Conservation (phyloP, 1,140 invertebrate genomes). For the Harpegnathos saltator region DNA sequence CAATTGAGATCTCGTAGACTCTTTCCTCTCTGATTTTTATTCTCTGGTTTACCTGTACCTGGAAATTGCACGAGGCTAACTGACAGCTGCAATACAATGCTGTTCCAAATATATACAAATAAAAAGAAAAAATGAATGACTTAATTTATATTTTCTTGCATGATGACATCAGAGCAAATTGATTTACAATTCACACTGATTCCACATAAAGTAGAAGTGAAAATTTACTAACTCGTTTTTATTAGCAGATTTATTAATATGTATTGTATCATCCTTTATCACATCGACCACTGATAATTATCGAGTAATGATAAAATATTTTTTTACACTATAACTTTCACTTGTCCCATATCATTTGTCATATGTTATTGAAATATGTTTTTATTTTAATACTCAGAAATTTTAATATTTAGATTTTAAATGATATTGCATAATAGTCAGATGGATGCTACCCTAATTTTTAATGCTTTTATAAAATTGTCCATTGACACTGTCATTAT, state of each 20-base stretch:
- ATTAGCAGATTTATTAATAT: conserved; percentile 5
- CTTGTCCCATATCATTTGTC: not conserved
- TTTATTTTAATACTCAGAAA: not conserved
- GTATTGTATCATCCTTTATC: not conserved
- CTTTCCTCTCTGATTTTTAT: conserved; percentile 89
- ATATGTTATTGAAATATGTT: not conserved
- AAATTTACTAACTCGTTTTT: not conserved
- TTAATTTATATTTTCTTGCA: conserved; percentile 22
- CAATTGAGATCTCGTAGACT: conserved; percentile 90
- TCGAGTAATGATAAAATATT: not conserved
- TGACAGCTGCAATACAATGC: conserved; percentile 70
- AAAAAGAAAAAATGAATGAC: not conserved
- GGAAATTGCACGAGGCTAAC: conserved; percentile 83
- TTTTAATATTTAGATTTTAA: conserved; percentile 8
- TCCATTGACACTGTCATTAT: not conserved
- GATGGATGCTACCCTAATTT: not conserved
- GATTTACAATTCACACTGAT: conserved; percentile 29
- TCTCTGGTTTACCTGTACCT: conserved; percentile 87
- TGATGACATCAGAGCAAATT: conserved; percentile 2
- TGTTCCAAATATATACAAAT: not conserved
- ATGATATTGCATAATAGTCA: not conserved
- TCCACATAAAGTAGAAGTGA: not conserved
- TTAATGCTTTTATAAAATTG: not conserved
- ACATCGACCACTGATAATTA: not conserved
- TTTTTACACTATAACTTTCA: not conserved